phyloP scores from a whole-genome alignment of 2,113 vertebrate genomes.

The Corvus cornix region DNA sequence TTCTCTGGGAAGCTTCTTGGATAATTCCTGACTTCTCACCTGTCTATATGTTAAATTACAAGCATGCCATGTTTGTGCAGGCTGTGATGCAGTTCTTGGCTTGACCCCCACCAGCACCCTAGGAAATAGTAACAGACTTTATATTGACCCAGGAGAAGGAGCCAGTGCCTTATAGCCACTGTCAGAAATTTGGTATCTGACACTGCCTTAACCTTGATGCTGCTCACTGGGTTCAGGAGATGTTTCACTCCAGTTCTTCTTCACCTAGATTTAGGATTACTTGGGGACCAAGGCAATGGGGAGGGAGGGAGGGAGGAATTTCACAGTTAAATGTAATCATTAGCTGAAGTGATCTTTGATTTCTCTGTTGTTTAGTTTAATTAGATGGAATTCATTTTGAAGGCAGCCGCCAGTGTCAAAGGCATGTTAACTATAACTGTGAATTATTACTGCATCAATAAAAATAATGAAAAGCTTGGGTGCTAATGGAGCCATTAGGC shows the following conservation, averaged over 20 bases:
- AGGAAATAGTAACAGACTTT: background rate
- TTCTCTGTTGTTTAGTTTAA: conserved; percentile 53
- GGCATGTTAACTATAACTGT: conserved; percentile 51
- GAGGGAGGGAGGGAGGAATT: background rate
- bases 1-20: background rate
- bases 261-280: background rate
- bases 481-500: conserved; percentile 46
- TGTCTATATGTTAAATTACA: background rate
- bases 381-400: conserved; percentile 54
- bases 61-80: background rate
- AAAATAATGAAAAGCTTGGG: conserved; percentile 64
- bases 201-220: background rate
- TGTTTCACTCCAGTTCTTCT: background rate
- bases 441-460: conserved; percentile 67
- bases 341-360: conserved; percentile 47
- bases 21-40: background rate
- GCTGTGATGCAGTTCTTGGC: background rate
- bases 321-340: conserved; percentile 16
- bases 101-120: background rate
- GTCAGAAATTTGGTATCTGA: background rate
- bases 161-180: background rate
- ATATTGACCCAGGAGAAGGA: background rate
- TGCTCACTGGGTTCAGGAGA: background rate
- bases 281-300: background rate
- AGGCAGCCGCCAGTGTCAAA: conserved; percentile 34